Evolutionary conservation across 2,113 vertebrate species (phyloP).

Genomic region (Onychostoma macrolepis): DNA sequence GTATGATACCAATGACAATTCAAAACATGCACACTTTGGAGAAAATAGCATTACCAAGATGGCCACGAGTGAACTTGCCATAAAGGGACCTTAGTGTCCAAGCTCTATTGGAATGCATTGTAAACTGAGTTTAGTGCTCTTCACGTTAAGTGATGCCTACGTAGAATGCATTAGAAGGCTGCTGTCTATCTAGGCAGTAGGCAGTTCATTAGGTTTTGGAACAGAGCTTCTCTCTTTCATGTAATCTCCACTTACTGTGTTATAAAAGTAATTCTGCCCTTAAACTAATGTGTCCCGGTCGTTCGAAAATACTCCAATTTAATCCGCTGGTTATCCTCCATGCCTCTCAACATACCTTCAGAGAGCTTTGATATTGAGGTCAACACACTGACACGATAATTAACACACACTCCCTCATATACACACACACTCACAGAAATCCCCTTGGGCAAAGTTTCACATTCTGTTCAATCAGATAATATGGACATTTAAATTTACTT

Average conservation of each 20-base stretch:
- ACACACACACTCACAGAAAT: slow-evolving; percentile 10
- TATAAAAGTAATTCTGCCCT: slow-evolving; percentile 19
- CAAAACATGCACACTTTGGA: too few species aligned
- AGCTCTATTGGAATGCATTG: background rate
- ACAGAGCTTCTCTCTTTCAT: slow-evolving; percentile 15
- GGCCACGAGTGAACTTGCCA: background rate
- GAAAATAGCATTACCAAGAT: background rate
- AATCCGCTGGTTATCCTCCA: slow-evolving; percentile 38
- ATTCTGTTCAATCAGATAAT: slow-evolving; percentile 49
- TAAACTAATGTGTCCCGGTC: slow-evolving; percentile 25
- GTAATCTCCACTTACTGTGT: slow-evolving; percentile 36
- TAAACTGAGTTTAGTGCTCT: background rate
- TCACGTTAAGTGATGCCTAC: background rate
- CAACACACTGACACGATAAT: slow-evolving; percentile 59
- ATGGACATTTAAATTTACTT: slow-evolving; percentile 43
- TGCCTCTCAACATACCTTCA: slow-evolving; percentile 52
- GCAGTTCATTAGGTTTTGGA: background rate
- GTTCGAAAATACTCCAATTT: slow-evolving; percentile 19
- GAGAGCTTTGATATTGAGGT: slow-evolving; percentile 57
- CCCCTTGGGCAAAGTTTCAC: slow-evolving; percentile 19
- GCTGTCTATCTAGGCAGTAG: slow-evolving; percentile 5
- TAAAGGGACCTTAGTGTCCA: background rate
- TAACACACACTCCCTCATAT: slow-evolving; percentile 41
- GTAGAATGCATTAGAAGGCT: background rate
- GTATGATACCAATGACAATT: too few species aligned